phyloP scores from a whole-genome alignment of 2,797 vertebrate genomes.

The Lophius americanus region DNA sequence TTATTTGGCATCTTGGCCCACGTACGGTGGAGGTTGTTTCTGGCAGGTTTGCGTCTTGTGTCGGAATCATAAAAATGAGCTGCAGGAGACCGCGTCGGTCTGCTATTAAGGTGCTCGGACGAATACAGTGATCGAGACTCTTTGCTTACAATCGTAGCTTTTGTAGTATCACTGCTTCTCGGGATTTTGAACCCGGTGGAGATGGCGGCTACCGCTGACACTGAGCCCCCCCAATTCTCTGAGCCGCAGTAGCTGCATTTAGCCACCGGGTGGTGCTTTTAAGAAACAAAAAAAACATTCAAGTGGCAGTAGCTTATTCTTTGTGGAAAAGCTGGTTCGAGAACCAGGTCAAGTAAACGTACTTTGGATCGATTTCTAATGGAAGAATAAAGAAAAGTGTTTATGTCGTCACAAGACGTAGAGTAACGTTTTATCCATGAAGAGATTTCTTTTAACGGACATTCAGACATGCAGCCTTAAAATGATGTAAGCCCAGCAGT shows the following conservation, averaged over 20 bases:
- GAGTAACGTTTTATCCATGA: slow-evolving; percentile 3
- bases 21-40: slow-evolving; percentile 22
- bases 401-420: slow-evolving; percentile 32
- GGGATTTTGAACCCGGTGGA: slow-evolving; percentile 54
- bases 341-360: slow-evolving; percentile 70
- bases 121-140: slow-evolving; percentile 73
- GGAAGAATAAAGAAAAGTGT: slow-evolving; percentile 26
- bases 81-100: slow-evolving; percentile 38
- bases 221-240: slow-evolving; percentile 18
- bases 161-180: slow-evolving; percentile 53
- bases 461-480: slow-evolving; percentile 60
- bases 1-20: slow-evolving; percentile 55
- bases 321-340: slow-evolving; percentile 51
- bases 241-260: slow-evolving; percentile 34
- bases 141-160: slow-evolving; percentile 62
- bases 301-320: slow-evolving; percentile 73
- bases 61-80: slow-evolving; percentile 38
- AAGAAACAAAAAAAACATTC: slow-evolving; percentile 41
- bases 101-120: slow-evolving; percentile 69
- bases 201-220: slow-evolving; percentile 28
- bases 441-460: slow-evolving; percentile 47
- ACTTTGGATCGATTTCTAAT: slow-evolving; percentile 55
- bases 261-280: slow-evolving; percentile 48
- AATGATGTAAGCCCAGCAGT: slow-evolving; percentile 43
- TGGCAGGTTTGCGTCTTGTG: slow-evolving; percentile 40